Conservation (phyloP, 2,888 invertebrate genomes). For the Athetis lepigone region DNA sequence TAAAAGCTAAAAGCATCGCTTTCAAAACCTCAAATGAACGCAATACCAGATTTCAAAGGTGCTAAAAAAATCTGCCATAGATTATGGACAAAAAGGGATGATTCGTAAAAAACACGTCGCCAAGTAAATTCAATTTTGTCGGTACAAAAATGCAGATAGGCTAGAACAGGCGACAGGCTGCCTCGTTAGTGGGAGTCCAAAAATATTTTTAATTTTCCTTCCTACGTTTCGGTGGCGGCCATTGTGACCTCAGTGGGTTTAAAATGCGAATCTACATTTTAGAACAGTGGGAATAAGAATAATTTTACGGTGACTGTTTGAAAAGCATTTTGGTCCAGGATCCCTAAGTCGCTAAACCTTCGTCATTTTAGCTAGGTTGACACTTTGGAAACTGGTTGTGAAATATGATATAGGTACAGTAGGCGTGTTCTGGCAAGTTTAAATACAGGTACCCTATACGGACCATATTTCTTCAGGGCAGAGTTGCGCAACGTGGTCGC, state of each 20-base stretch:
- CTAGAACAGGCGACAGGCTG: slow-evolving; percentile 55
- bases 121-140: slow-evolving; percentile 71
- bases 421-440: too few relatives aligned
- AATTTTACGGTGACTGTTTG: slow-evolving; percentile 39
- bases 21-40: slow-evolving; percentile 30
- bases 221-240: slow-evolving; percentile 73
- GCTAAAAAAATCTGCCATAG: slow-evolving; percentile 49
- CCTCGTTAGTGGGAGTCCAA: slow-evolving; percentile 69
- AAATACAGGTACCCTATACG: too few relatives aligned
- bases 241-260: slow-evolving; percentile 73
- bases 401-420: too few relatives aligned
- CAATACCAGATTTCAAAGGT: slow-evolving; percentile 31
- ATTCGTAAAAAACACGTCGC: slow-evolving; percentile 60
- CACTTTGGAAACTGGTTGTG: background rate
- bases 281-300: slow-evolving; percentile 50
- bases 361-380: background rate
- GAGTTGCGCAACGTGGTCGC: too few relatives aligned
- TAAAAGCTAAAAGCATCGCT: background rate
- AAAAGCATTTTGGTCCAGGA: slow-evolving; percentile 14
- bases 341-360: background rate
- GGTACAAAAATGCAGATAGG: slow-evolving; percentile 71
- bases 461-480: too few relatives aligned
- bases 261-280: slow-evolving; percentile 63
- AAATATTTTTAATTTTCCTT: slow-evolving; percentile 83
- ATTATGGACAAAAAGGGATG: slow-evolving; percentile 53